These are phyloP conservation scores for Rhinatrema bivittatum DNA, from an alignment of 2,797 vertebrate species.

Conservation along the genomic window DNA sequence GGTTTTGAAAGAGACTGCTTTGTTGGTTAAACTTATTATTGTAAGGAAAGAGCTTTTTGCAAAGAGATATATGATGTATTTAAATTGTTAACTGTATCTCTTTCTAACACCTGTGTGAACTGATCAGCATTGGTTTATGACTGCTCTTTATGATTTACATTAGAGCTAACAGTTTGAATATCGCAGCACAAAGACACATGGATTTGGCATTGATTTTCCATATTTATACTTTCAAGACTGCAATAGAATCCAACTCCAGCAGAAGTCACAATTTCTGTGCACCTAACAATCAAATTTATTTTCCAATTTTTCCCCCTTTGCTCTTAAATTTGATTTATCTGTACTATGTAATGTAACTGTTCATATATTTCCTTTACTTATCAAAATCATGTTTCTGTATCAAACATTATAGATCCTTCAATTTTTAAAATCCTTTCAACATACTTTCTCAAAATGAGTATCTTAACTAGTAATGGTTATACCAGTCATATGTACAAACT, in stretches of 20 bases:
- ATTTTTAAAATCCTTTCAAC: no score
- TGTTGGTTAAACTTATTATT: slow-evolving; percentile 45
- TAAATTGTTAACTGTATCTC: slow-evolving; percentile 45
- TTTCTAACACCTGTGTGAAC: slow-evolving; percentile 43
- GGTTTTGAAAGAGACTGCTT: slow-evolving; percentile 33
- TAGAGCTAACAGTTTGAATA: slow-evolving; percentile 58
- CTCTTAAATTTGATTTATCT: slow-evolving; percentile 42
- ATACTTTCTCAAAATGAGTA: no score
- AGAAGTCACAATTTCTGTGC: slow-evolving; percentile 51
- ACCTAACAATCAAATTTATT: slow-evolving; percentile 45
- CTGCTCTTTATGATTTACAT: slow-evolving; percentile 36
- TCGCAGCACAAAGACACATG: slow-evolving; percentile 47
- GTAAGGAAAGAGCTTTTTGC: slow-evolving; percentile 24
- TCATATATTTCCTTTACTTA: no score
- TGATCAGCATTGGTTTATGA: slow-evolving; percentile 40
- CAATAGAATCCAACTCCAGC: slow-evolving; percentile 47
- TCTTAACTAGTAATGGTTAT: no score
- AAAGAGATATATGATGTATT: slow-evolving; percentile 44
- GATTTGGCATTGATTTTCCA: slow-evolving; percentile 56
- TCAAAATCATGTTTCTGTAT: no score
- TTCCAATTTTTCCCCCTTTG: slow-evolving; percentile 32
- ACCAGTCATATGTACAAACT: no score
- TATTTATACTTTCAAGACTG: slow-evolving; percentile 48
- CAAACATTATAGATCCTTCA: no score
- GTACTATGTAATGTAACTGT: slow-evolving; percentile 36